Evolutionary conservation across 2,797 vertebrate species (phyloP), one percentile per base, ranked within the genome.

Genomic region (Poliocrania exsul): DNA sequence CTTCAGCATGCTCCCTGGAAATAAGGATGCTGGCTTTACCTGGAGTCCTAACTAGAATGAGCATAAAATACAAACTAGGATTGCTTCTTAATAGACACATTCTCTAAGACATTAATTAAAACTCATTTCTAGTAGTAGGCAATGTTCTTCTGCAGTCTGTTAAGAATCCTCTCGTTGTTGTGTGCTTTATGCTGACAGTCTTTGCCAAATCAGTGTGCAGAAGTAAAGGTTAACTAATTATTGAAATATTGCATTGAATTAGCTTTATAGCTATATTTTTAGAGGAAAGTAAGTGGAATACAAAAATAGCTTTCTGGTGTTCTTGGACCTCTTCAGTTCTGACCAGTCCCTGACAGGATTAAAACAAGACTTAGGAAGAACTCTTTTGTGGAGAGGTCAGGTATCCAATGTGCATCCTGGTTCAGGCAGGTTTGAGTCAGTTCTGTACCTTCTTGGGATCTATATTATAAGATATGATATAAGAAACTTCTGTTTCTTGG

Each of bases 1-100:
- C 72, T 95, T 90, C 83, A 84, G 8, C 37, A 23, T 58, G 62
- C 50, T 95, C 33, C 49, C 20, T 74, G 84, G 57, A 95, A 94
- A 82, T 19, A 81, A 86, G 64, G 65, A 89, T 73, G 57, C 40
- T 65, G 31, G 40, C 35, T 92, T 92, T 77, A 87, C 44, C 31
- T 90, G 56, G 19, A 50, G 35, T 75, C 50, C 31, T 65, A 66
- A 65, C 56, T 67, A 62, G 57, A 83, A 89, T 38, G 23, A 67
- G 62, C 65, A 53, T 31, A 60, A 81, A 91, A 54, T 15, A 50
- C 21, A 84, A 56, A 53, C 21, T 58, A 46, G 19, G 17, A 26
- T 23, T 62, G 24, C 31, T 92, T 49, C 29, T 67, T 53, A 16
- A 28, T 29, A 53, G n/a, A 4, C 62, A 9, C 13, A 29, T 66